Evolutionary conservation across 2,113 vertebrate species (phyloP).

Genomic region (Eurypyga helias): DNA sequence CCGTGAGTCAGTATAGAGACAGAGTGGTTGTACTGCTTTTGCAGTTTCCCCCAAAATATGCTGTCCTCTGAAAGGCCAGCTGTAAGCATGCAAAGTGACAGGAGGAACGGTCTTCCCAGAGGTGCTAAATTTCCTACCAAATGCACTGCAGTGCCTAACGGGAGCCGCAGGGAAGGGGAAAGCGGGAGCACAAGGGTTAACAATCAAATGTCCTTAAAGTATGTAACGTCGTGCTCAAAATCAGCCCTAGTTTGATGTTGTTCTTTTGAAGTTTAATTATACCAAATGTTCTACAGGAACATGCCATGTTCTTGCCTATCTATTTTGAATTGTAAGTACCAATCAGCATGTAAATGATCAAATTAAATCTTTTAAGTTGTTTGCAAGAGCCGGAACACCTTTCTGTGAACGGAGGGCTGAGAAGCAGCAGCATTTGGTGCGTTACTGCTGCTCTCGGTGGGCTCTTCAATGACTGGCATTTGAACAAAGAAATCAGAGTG

Average conservation of each 20-base stretch:
- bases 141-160: accelerated
- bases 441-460: accelerated
- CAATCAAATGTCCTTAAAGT: slow-evolving; percentile 21
- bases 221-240: not conserved
- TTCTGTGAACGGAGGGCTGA: slow-evolving; percentile 17
- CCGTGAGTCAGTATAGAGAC: not conserved
- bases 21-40: not conserved
- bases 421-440: not conserved
- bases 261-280: slow-evolving; percentile 70
- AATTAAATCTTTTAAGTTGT: slow-evolving; percentile 52
- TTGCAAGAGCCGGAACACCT: slow-evolving; percentile 52
- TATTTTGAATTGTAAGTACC: slow-evolving; percentile 59
- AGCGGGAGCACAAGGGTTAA: slow-evolving; percentile 47
- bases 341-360: slow-evolving; percentile 69
- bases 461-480: not conserved
- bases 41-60: not conserved
- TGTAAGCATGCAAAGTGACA: not conserved
- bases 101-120: not conserved
- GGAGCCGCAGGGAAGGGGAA: not conserved
- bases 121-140: not conserved
- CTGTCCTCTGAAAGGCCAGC: not conserved
- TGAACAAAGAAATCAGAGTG: not conserved
- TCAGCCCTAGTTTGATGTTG: slow-evolving; percentile 25
- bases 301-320: slow-evolving; percentile 50
- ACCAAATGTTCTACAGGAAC: slow-evolving; percentile 63